Evolutionary conservation across 1,140 invertebrate genomes (phyloP).

Genomic region (Caenorhabditis briggsae): DNA sequence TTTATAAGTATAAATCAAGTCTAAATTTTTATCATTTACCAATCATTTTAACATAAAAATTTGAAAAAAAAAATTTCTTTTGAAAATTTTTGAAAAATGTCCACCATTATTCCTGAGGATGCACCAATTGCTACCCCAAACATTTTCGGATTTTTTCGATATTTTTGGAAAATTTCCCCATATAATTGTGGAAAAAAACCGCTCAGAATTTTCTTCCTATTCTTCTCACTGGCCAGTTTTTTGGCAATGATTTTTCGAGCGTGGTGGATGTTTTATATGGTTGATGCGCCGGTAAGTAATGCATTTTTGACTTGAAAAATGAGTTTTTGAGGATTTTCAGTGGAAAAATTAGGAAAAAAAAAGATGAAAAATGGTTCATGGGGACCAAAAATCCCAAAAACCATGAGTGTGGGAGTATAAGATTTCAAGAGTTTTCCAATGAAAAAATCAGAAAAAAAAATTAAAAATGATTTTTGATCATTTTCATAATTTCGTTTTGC

Average conservation of each 20-base stretch:
- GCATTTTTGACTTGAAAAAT: neutral
- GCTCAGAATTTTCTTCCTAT: neutral
- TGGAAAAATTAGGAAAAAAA: neutral
- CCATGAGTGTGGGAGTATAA: too few relatives aligned
- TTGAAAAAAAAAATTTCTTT: neutral
- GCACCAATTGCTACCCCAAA: neutral
- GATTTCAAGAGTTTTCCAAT: too few relatives aligned
- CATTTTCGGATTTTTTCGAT: conserved; percentile 19
- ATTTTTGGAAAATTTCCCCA: neutral
- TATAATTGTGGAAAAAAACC: neutral
- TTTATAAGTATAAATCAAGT: neutral
- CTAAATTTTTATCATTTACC: neutral
- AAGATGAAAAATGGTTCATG: neutral
- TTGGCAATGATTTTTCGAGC: conserved; percentile 16
- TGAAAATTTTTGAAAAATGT: neutral
- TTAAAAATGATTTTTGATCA: neutral
- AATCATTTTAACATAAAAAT: neutral
- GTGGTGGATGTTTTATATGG: conserved; percentile 31
- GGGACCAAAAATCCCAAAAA: neutral
- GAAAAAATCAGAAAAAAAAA: neutral
- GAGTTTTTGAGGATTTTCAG: neutral
- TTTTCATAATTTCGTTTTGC: too few relatives aligned
- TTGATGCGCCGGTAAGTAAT: neutral
- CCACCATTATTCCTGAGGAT: neutral
- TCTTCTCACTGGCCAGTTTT: neutral